A percentile compares a stretch with the other conserved stretches of the same genome.
These are phyloP conservation scores for Holacanthus passer DNA, from an alignment of 2,113 vertebrate species.

Conservation along the genomic window DNA sequence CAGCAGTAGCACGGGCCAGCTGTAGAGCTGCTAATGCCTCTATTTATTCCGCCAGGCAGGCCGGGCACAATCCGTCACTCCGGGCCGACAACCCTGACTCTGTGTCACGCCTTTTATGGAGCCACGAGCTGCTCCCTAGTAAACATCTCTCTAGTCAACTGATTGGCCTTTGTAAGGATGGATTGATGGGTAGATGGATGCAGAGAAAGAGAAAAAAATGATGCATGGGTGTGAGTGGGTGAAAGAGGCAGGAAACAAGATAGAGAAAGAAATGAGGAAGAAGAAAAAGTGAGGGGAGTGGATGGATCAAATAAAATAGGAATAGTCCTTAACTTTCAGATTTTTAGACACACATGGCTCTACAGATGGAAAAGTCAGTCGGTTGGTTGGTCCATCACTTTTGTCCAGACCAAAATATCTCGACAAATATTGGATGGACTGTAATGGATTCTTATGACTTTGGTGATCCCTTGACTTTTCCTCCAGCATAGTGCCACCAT, in stretches of 20 bases:
- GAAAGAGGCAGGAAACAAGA: background rate
- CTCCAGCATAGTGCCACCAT: background rate
- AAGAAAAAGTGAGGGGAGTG: background rate
- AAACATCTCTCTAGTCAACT: conserved; percentile 53
- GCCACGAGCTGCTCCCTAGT: conserved; percentile 45
- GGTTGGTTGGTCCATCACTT: background rate
- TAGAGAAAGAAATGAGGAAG: background rate
- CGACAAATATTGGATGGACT: background rate
- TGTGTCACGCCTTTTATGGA: conserved; percentile 47
- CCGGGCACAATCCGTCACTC: conserved; percentile 66
- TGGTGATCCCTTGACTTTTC: background rate
- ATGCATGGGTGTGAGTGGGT: background rate
- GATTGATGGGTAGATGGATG: conserved; percentile 27
- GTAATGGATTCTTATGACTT: background rate
- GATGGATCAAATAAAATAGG: background rate
- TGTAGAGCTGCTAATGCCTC: conserved; percentile 73
- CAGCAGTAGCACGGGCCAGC: conserved; percentile 61
- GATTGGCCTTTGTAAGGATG: conserved; percentile 34
- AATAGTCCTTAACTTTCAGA: background rate
- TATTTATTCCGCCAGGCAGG: conserved; percentile 75
- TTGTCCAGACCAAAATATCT: background rate
- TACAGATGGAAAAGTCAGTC: background rate
- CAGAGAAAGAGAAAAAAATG: conserved; percentile 8
- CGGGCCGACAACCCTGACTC: conserved; percentile 29
- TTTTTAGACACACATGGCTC: background rate